Conservation (phyloP, 2,888 invertebrate genomes). For the Nymphalis c-album region DNA sequence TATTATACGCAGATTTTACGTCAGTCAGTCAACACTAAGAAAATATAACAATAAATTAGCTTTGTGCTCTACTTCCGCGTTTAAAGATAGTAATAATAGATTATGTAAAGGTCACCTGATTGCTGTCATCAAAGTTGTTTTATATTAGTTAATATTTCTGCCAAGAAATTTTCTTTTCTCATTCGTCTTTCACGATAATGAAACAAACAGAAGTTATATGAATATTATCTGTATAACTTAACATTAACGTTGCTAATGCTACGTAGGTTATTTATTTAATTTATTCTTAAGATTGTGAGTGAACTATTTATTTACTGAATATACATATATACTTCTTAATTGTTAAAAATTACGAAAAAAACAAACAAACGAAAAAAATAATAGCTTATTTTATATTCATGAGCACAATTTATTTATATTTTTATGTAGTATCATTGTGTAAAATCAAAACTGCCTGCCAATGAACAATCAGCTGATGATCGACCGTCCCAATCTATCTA, state of each 20-base stretch:
- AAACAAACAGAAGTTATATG: too few species aligned
- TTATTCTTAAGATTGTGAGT: too few species aligned
- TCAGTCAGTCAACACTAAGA: too few species aligned
- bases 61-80: conserved; percentile 1
- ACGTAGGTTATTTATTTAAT: too few species aligned
- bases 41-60: conserved; percentile 1
- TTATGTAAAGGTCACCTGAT: conserved; percentile 1
- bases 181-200: too few species aligned
- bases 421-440: not conserved
- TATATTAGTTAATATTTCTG: not conserved
- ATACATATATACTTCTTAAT: too few species aligned
- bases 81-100: not conserved
- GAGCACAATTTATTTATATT: not conserved
- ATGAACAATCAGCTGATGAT: not conserved
- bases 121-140: not conserved
- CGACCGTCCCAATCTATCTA: not conserved
- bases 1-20: not conserved
- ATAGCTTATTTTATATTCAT: not conserved
- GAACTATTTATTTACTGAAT: too few species aligned
- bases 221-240: too few species aligned
- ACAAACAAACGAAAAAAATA: too few species aligned
- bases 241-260: too few species aligned
- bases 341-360: too few species aligned
- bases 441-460: not conserved
- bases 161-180: too few species aligned